Conservation (phyloP, 2,797 vertebrate species). For the Phylloscopus collybita region DNA sequence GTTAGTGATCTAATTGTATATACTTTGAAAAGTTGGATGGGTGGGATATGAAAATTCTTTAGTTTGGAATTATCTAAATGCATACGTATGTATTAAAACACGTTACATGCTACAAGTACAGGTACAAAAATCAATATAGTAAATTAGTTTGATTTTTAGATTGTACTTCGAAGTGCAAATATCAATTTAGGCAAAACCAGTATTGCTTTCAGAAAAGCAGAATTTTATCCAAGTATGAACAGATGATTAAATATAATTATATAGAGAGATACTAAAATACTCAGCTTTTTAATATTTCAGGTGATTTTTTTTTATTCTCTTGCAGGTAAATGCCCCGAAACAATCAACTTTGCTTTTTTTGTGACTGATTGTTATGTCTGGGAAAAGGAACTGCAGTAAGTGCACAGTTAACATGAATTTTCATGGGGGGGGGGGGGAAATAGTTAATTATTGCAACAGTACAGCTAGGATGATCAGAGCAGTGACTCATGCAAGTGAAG, state of each 20-base stretch:
- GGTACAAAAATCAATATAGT: neutral
- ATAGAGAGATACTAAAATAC: neutral
- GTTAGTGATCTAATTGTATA: neutral
- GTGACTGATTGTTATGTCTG: neutral
- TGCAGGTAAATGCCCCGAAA: neutral
- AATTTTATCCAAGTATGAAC: neutral
- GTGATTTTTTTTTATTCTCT: neutral
- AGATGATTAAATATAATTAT: neutral
- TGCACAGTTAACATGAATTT: neutral
- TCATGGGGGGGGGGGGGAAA: neutral
- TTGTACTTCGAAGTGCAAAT: neutral
- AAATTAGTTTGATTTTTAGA: neutral
- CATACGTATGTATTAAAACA: neutral
- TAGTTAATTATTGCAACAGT: constrained; percentile 9
- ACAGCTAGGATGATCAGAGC: neutral
- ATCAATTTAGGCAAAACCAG: neutral
- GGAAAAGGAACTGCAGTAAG: neutral
- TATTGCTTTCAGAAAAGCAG: neutral
- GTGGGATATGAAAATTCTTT: neutral
- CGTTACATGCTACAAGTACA: neutral
- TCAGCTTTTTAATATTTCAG: neutral
- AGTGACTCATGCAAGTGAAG: constrained; percentile 6
- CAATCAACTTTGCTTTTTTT: neutral
- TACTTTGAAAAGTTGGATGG: neutral
- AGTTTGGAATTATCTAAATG: neutral